phyloP scores from a whole-genome alignment of 2,113 vertebrate species.

The Gymnogyps californianus region DNA sequence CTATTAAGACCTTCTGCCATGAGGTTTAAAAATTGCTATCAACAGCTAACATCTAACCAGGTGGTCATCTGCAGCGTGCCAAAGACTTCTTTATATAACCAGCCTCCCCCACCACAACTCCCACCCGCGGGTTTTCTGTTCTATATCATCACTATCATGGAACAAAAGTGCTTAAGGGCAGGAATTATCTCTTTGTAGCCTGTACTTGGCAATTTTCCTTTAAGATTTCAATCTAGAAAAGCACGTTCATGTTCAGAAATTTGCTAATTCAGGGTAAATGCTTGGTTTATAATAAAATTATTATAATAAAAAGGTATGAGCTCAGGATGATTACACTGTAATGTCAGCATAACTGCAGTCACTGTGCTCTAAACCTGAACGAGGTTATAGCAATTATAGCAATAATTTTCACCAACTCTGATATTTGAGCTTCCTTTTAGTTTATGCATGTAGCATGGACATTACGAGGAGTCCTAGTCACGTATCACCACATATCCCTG shows the following conservation, averaged over 20 bases:
- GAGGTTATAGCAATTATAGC: not conserved
- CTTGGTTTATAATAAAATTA: not conserved
- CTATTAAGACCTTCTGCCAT: not conserved
- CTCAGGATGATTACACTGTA: not conserved
- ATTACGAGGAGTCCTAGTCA: too few species aligned
- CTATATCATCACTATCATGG: not conserved
- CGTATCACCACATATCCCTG: not conserved
- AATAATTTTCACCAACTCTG: not conserved
- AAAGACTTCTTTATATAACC: not conserved
- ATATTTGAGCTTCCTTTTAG: not conserved
- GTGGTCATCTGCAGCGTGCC: not conserved
- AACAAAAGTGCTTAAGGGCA: not conserved
- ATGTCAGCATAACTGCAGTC: not conserved
- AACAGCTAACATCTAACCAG: not conserved
- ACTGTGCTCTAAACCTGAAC: not conserved
- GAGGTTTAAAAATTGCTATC: not conserved
- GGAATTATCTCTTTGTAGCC: not conserved
- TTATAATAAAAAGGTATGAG: not conserved
- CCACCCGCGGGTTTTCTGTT: not conserved
- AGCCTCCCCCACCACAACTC: not conserved
- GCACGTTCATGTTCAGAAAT: not conserved
- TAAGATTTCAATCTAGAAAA: not conserved
- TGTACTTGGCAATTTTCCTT: not conserved
- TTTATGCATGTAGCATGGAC: not conserved
- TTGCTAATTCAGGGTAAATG: not conserved